Percentiles rank a stretch among this genome's conserved stretches.
phyloP scores from a whole-genome alignment of 2,797 vertebrate genomes.

The Pachyuromys duprasi region DNA sequence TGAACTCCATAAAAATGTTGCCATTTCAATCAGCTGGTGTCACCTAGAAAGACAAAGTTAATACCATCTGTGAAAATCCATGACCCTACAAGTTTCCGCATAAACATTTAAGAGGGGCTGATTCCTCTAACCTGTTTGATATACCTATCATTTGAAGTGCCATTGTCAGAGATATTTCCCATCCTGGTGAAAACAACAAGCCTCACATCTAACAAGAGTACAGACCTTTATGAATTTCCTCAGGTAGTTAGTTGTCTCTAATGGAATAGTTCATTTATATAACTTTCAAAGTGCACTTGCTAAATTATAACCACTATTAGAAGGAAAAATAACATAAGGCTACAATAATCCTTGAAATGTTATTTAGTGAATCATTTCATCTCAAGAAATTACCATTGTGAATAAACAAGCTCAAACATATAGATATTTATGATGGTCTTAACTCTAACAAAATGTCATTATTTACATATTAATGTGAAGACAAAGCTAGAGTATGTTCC shows the following conservation, averaged over 20 bases:
- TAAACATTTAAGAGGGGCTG: background rate
- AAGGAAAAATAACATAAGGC: background rate
- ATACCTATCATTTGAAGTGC: background rate
- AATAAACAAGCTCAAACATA: background rate
- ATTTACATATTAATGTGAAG: background rate
- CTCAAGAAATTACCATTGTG: background rate
- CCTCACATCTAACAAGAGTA: background rate
- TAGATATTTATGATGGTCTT: background rate
- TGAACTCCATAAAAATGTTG: background rate
- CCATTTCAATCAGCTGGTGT: background rate
- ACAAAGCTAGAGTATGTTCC: background rate
- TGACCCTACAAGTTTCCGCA: background rate
- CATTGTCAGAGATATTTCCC: background rate
- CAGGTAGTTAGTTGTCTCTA: background rate
- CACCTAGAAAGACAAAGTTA: slow-evolving; percentile 46
- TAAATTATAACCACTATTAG: background rate
- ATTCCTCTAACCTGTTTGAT: background rate
- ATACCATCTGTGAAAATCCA: background rate
- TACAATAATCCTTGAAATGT: background rate
- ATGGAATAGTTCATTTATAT: background rate
- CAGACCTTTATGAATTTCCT: background rate
- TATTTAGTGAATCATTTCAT: background rate
- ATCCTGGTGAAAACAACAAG: background rate
- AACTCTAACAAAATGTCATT: background rate
- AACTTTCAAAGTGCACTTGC: background rate